phyloP scores from a whole-genome alignment of 2,888 invertebrate genomes.

The Megastigmus dorsalis region DNA sequence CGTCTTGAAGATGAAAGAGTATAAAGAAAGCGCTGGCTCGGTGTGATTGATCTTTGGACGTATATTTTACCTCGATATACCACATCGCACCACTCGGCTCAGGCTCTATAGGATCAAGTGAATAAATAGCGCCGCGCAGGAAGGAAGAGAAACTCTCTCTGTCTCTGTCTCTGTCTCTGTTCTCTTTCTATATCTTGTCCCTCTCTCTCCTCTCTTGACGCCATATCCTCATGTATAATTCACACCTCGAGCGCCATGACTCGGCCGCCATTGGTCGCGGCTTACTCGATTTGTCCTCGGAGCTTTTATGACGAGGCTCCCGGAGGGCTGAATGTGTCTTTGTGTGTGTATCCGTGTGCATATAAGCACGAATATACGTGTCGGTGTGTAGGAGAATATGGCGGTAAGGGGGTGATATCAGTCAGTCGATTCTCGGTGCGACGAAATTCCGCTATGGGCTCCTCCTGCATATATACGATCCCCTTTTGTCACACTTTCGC shows the following conservation, averaged over 20 bases:
- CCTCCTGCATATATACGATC: conserved; percentile 31
- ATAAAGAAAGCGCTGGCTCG: background rate
- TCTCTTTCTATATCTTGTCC: too few species aligned
- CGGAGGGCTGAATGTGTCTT: too few species aligned
- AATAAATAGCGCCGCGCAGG: conserved; percentile 63
- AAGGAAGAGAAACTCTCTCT: conserved; percentile 3
- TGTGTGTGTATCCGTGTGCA: background rate
- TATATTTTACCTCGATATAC: background rate
- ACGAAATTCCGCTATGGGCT: background rate
- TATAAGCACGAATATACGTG: background rate
- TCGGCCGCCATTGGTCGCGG: conserved; percentile 69
- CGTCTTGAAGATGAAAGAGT: background rate
- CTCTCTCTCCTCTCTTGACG: conserved; percentile 47
- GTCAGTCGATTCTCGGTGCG: conserved; percentile 22
- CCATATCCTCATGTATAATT: conserved; percentile 73
- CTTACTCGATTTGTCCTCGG: conserved; percentile 40
- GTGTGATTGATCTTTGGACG: conserved; percentile 20
- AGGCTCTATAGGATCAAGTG: conserved; percentile 66
- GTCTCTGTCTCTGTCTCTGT: conserved; percentile 30
- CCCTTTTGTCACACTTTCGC: background rate
- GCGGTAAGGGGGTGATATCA: background rate
- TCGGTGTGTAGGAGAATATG: background rate
- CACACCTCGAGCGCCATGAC: conserved; percentile 73
- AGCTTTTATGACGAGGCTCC: conserved; percentile 32
- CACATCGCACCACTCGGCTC: conserved; percentile 39